These are phyloP conservation scores for Drosophila burlai DNA, from an alignment of 1,140 invertebrate species.

Conservation along the genomic window DNA sequence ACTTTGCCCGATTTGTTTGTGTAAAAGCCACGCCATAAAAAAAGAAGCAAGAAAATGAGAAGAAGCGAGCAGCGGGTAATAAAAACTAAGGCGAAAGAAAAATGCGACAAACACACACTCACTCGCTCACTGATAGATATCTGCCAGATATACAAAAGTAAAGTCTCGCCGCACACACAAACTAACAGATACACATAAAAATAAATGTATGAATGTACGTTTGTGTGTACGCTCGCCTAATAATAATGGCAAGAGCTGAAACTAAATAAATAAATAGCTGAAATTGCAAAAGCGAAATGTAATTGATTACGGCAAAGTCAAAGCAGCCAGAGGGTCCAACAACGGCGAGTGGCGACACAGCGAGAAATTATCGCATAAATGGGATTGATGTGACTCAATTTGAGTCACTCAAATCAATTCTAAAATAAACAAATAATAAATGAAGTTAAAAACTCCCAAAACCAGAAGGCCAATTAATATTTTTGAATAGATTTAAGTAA, in stretches of 20 bases:
- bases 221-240: slow-evolving; percentile 55
- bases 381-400: too few relatives aligned
- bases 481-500: background rate
- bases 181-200: slow-evolving; percentile 7
- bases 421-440: background rate
- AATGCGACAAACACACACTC: slow-evolving; percentile 63
- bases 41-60: slow-evolving; percentile 16
- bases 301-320: slow-evolving; percentile 75
- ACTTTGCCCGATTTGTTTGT: slow-evolving; percentile 60
- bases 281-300: slow-evolving; percentile 82
- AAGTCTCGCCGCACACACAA: slow-evolving; percentile 39
- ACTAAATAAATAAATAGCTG: slow-evolving; percentile 83
- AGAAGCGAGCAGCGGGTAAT: slow-evolving; percentile 40
- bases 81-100: slow-evolving; percentile 64
- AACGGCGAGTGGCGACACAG: slow-evolving; percentile 24
- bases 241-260: slow-evolving; percentile 78
- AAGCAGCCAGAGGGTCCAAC: slow-evolving; percentile 48
- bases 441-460: background rate
- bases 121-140: slow-evolving; percentile 51
- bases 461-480: background rate
- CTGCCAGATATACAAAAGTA: slow-evolving; percentile 69
- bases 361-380: slow-evolving; percentile 2
- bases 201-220: slow-evolving; percentile 4
- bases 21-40: slow-evolving; percentile 39
- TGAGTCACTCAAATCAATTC: background rate